Evolutionary conservation across 2,113 vertebrate genomes (phyloP).

Genomic region (Onychostruthus taczanowskii): DNA sequence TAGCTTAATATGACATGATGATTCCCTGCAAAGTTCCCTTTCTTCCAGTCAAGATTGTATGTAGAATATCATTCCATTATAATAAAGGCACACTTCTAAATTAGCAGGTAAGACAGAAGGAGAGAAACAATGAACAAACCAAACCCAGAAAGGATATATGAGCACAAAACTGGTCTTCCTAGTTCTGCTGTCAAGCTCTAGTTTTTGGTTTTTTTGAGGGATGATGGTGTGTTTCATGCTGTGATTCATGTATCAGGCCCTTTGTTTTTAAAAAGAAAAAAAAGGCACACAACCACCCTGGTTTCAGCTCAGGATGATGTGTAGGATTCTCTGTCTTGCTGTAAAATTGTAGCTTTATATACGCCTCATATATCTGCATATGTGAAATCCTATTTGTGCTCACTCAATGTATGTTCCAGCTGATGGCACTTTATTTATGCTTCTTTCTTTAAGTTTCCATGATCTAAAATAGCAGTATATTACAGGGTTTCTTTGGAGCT

Average conservation of each 20-base stretch:
- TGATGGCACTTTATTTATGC: background rate
- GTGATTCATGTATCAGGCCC: background rate
- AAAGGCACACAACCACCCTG: background rate
- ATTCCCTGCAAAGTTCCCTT: background rate
- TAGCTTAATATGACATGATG: background rate
- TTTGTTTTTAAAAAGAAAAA: background rate
- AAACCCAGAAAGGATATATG: background rate
- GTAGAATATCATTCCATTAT: background rate
- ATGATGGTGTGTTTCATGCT: background rate
- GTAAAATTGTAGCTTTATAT: background rate
- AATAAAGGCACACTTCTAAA: background rate
- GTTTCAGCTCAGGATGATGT: background rate
- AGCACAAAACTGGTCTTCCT: background rate
- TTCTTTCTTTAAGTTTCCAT: background rate
- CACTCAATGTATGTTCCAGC: background rate
- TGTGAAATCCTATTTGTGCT: background rate
- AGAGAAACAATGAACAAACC: background rate
- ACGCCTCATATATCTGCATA: rapidly evolving
- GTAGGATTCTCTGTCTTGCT: background rate
- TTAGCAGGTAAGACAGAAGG: background rate
- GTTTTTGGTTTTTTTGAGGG: background rate
- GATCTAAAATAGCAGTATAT: background rate
- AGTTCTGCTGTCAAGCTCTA: background rate
- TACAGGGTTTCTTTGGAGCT: background rate
- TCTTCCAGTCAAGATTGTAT: background rate